Percentiles rank a stretch among this genome's conserved stretches.
phyloP scores from a whole-genome alignment of 2,888 invertebrate species.

The Epinotia ramella region DNA sequence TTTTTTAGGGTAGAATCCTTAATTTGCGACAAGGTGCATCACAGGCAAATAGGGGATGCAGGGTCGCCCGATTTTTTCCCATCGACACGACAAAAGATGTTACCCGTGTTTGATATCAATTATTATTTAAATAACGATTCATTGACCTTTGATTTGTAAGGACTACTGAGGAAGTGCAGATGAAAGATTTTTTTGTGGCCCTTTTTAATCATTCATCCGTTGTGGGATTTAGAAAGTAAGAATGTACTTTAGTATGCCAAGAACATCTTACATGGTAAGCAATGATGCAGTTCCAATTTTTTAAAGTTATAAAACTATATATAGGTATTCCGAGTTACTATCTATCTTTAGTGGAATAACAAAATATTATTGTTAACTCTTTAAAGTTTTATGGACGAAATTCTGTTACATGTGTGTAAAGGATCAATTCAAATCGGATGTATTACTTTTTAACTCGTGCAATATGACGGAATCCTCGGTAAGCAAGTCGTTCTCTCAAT shows the following conservation, averaged over 20 bases:
- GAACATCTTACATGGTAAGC: too few species aligned
- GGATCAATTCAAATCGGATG: too few species aligned
- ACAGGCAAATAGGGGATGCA: constrained; percentile 74
- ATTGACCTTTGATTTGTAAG: constrained; percentile 55
- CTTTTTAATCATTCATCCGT: constrained; percentile 26
- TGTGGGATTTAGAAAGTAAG: constrained; percentile 17
- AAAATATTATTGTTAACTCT: too few species aligned
- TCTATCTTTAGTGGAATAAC: too few species aligned
- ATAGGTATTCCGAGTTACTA: too few species aligned
- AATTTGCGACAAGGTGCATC: constrained; percentile 86
- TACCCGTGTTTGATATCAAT: constrained; percentile 73
- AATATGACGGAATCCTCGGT: too few species aligned
- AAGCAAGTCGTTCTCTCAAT: too few species aligned
- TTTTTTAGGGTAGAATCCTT: constrained; percentile 80
- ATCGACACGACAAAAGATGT: constrained; percentile 72
- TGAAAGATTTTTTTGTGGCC: constrained; percentile 15
- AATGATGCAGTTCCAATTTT: too few species aligned
- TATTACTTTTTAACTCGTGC: too few species aligned
- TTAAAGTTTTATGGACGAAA: too few species aligned
- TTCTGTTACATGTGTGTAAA: too few species aligned
- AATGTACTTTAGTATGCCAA: neutral
- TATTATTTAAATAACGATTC: constrained; percentile 58
- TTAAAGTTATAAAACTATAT: too few species aligned
- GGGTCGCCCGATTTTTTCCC: constrained; percentile 72
- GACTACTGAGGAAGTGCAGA: constrained; percentile 37